Evolutionary conservation across 2,797 vertebrate genomes (phyloP).

Genomic region (Fringilla coelebs): DNA sequence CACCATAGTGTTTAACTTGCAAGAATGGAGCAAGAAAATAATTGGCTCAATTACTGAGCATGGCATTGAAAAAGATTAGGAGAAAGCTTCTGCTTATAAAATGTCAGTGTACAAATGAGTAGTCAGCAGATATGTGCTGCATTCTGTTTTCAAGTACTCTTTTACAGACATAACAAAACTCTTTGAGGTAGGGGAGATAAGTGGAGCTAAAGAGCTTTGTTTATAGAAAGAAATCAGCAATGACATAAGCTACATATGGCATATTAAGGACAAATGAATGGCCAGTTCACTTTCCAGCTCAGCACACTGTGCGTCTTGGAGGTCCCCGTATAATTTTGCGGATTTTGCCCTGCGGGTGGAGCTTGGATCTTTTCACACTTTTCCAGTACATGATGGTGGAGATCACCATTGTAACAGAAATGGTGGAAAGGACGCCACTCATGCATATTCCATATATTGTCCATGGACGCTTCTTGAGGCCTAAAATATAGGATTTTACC

Average conservation of each 20-base stretch:
- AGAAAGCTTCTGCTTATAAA: background rate
- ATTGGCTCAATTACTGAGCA: background rate
- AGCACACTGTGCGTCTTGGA: slow-evolving; percentile 58
- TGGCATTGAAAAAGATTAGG: background rate
- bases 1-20: background rate
- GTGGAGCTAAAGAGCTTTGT: slow-evolving; percentile 33
- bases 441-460: slow-evolving; percentile 87
- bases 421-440: slow-evolving; percentile 78
- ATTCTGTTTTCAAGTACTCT: slow-evolving; percentile 85
- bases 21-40: background rate
- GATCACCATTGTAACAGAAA: slow-evolving; percentile 86
- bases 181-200: slow-evolving; percentile 50
- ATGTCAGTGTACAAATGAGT: background rate
- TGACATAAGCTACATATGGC: slow-evolving; percentile 26
- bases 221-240: slow-evolving; percentile 46
- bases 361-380: slow-evolving; percentile 85
- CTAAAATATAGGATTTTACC: slow-evolving; percentile 86
- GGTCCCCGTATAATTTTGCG: slow-evolving; percentile 84
- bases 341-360: slow-evolving; percentile 85
- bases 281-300: slow-evolving; percentile 41
- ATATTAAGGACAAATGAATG: slow-evolving; percentile 64
- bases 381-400: slow-evolving; percentile 87
- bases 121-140: background rate
- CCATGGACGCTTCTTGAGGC: slow-evolving; percentile 86
- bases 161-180: slow-evolving; percentile 86